These are phyloP conservation scores for Pterobdella sp. DNA, from an alignment of 2,888 invertebrate genomes.

Conservation along the genomic window DNA sequence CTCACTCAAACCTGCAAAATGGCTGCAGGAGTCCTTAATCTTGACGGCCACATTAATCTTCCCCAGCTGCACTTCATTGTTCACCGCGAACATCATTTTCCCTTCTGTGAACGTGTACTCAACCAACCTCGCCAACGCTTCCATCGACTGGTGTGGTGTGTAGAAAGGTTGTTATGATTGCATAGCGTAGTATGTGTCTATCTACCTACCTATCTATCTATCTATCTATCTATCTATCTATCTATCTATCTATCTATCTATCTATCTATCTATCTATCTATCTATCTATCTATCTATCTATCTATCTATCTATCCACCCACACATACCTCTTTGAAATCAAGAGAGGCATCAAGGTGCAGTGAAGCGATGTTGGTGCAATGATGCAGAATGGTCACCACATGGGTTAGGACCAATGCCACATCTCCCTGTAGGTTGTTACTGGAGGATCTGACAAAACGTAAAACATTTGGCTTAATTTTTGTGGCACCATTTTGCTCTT, in stretches of 20 bases:
- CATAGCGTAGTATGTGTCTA: neutral
- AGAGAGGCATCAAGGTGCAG: neutral
- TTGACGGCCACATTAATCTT: constrained; percentile 6
- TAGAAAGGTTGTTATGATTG: neutral
- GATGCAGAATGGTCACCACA: constrained; percentile 5
- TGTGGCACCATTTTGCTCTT: neutral
- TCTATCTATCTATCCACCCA: neutral
- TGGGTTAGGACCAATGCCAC: neutral
- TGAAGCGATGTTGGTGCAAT: neutral
- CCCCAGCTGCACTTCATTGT: constrained; percentile 23
- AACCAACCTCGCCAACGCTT: constrained; percentile 30
- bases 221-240: neutral
- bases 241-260: neutral
- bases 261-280: neutral
- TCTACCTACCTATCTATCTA: neutral
- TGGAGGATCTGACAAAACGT: neutral
- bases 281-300: neutral
- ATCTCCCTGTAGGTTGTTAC: neutral
- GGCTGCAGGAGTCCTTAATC: too few species aligned
- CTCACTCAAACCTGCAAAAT: neutral
- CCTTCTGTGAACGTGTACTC: constrained; percentile 28
- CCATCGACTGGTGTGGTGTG: constrained; percentile 21
- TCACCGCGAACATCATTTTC: constrained; percentile 22
- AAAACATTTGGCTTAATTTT: neutral
- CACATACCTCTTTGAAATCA: neutral